These are phyloP conservation scores for Ctena decussata DNA, from an alignment of 2,888 invertebrate genomes.

Conservation along the genomic window DNA sequence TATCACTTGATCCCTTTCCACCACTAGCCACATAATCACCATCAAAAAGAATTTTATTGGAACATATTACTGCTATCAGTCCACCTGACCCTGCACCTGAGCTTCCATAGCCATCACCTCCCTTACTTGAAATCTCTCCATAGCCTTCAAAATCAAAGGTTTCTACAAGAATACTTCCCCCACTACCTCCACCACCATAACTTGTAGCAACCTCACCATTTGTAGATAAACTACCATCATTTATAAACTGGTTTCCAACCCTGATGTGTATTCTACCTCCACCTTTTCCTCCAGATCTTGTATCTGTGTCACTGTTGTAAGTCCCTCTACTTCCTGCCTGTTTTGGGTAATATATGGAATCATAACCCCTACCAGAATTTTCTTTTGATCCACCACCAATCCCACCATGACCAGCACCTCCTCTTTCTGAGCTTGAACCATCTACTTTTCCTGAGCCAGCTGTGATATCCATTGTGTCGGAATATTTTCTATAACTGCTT, in stretches of 20 bases:
- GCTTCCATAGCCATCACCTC: conserved; percentile 64
- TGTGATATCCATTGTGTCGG: conserved; percentile 65
- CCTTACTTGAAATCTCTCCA: conserved; percentile 69
- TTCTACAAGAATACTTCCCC: conserved; percentile 75
- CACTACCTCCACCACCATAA: conserved; percentile 79
- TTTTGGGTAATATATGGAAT: conserved; percentile 74
- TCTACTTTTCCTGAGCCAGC: conserved; percentile 53
- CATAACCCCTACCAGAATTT: conserved; percentile 66
- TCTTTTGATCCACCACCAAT: conserved; percentile 64
- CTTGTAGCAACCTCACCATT: conserved; percentile 65
- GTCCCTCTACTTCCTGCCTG: conserved; percentile 71
- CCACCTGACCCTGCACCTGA: conserved; percentile 77
- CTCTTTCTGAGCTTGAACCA: conserved; percentile 42
- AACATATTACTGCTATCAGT: conserved; percentile 69
- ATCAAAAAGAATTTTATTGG: conserved; percentile 63
- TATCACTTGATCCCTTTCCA: conserved; percentile 54
- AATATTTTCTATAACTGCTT: conserved; percentile 60
- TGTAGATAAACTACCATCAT: conserved; percentile 76
- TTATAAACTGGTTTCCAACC: conserved; percentile 69
- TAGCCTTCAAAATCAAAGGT: conserved; percentile 73
- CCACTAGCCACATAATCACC: conserved; percentile 70
- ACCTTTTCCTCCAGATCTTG: conserved; percentile 68
- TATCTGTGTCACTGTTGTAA: conserved; percentile 24
- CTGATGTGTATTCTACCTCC: conserved; percentile 73
- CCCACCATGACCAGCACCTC: conserved; percentile 77